Conservation (phyloP, 1,140 invertebrate species). For the Tenebrio molitor region DNA sequence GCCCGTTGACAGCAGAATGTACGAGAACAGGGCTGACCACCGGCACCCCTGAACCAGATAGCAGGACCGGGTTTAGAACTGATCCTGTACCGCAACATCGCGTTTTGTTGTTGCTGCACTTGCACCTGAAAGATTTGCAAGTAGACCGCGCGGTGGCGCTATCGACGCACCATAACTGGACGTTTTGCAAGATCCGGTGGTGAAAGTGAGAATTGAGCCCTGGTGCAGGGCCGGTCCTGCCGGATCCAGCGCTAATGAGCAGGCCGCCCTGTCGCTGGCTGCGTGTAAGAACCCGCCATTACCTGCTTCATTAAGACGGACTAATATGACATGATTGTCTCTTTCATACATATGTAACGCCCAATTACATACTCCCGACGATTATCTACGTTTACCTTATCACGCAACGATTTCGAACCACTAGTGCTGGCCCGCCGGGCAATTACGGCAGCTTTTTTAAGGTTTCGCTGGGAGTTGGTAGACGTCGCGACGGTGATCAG, state of each 20-base stretch:
- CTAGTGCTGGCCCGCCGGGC: slow-evolving; percentile 16
- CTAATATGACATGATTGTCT: slow-evolving; percentile 63
- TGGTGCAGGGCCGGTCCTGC: slow-evolving; percentile 31
- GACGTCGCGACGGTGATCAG: slow-evolving; percentile 12
- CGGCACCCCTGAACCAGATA: slow-evolving; percentile 48
- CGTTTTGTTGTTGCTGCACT: too few relatives aligned
- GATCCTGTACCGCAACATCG: too few relatives aligned
- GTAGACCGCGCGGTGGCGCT: too few relatives aligned
- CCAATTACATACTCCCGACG: slow-evolving; percentile 58
- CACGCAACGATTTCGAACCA: slow-evolving; percentile 55
- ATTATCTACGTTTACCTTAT: slow-evolving; percentile 60
- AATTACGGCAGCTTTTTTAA: slow-evolving; percentile 18
- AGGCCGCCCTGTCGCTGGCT: slow-evolving; percentile 53
- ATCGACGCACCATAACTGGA: too few relatives aligned
- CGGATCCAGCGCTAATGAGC: slow-evolving; percentile 54
- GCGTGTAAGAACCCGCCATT: slow-evolving; percentile 58
- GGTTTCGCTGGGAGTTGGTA: slow-evolving; percentile 4
- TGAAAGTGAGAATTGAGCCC: background rate
- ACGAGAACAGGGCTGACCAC: slow-evolving; percentile 47
- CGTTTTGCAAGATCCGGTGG: too few relatives aligned
- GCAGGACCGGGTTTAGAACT: slow-evolving; percentile 38
- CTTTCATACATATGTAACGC: slow-evolving; percentile 57
- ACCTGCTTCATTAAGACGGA: slow-evolving; percentile 60
- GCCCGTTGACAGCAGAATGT: slow-evolving; percentile 53
- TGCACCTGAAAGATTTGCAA: too few relatives aligned